Conservation (phyloP, 2,888 invertebrate genomes). For the Melieria picta region DNA sequence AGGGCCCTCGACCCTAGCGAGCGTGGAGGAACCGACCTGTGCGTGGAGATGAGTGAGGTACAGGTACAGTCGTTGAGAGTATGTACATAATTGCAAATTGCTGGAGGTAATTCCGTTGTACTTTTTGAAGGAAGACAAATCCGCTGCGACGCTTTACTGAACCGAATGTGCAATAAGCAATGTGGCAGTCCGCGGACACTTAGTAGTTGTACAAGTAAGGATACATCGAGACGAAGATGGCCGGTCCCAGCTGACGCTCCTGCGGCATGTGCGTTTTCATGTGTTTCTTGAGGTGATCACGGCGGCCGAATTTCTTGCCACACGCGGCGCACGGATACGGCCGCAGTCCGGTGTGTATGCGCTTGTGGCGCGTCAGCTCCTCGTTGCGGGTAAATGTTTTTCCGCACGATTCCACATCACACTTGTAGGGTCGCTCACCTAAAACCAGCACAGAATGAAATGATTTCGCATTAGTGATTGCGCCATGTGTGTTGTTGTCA, state of each 20-base stretch:
- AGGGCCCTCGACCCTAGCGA: too few species aligned
- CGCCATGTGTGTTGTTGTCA: too few species aligned
- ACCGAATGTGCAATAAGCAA: too few species aligned
- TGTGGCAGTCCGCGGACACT: conserved; percentile 35
- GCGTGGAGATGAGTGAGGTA: too few species aligned
- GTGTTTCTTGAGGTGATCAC: conserved; percentile 95
- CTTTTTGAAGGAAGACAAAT: too few species aligned
- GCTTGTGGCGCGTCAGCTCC: conserved; percentile 89
- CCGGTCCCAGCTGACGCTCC: conserved; percentile 72
- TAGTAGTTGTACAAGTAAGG: conserved; percentile 72
- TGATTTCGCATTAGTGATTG: not conserved
- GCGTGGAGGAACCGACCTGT: too few species aligned
- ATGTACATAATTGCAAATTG: too few species aligned
- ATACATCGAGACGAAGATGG: conserved; percentile 72
- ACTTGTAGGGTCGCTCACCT: conserved; percentile 89
- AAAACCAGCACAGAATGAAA: conserved; percentile 46
- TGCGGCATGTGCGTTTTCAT: conserved; percentile 82
- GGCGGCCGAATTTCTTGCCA: conserved; percentile 91
- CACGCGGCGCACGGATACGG: conserved; percentile 89
- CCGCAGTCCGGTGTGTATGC: conserved; percentile 87
- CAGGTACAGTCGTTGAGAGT: too few species aligned
- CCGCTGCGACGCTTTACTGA: too few species aligned
- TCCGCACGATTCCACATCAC: conserved; percentile 85
- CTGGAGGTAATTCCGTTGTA: too few species aligned
- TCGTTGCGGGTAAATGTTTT: conserved; percentile 93